Conservation (phyloP, 2,797 vertebrate genomes). For the Microhierax caerulescens region DNA sequence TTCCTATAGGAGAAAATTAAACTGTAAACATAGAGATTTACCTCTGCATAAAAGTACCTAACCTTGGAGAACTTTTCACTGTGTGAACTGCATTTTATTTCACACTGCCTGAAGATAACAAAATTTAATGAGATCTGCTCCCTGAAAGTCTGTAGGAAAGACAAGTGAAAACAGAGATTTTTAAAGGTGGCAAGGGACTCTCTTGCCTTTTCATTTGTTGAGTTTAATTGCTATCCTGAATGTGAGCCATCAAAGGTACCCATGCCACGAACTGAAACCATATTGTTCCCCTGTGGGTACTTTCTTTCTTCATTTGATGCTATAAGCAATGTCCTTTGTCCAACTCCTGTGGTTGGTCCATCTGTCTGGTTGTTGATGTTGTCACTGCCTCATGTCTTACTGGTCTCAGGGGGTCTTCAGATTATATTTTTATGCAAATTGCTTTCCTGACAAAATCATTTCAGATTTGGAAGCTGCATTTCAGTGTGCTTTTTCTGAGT, state of each 20-base stretch:
- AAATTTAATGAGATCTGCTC: background rate
- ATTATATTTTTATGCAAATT: background rate
- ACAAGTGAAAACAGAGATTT: background rate
- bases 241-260: background rate
- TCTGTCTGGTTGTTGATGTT: background rate
- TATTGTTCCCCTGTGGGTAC: background rate
- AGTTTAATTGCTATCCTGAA: conserved; percentile 26
- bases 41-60: background rate
- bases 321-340: background rate
- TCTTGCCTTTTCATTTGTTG: background rate
- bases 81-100: background rate
- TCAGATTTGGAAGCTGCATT: background rate
- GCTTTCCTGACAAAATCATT: background rate
- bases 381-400: background rate
- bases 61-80: background rate
- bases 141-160: background rate
- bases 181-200: background rate
- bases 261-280: background rate
- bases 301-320: background rate
- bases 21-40: background rate
- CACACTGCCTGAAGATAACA: background rate
- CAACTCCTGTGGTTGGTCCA: background rate
- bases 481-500: background rate
- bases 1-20: background rate
- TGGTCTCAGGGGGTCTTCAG: background rate